Base-by-base conservation (phyloP, 2,797 vertebrate species). In the Coregonus suidteri region DNA sequence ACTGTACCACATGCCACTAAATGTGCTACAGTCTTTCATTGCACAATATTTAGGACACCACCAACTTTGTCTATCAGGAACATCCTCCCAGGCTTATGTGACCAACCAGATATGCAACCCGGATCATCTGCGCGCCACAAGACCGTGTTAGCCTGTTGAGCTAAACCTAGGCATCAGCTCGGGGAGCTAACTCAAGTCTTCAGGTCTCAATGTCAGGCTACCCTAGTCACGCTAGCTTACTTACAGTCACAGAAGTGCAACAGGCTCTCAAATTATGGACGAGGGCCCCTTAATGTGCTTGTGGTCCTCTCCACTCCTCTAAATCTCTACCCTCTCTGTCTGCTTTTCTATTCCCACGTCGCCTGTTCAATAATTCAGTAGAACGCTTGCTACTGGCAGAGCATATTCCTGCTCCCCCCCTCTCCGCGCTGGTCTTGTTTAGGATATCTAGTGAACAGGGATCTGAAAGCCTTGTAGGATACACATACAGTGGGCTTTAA, bases 341-440 rank as follows among this genome's bases (percentile, higher is more conserved):
- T 65, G 25, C 5, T n/a, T 53, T 81, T 85, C 71, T 64, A 80
- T 81, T 74, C 54, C 67, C 80, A 82, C 76, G 72, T 52, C 2
- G 34, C 16, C 71, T 87, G 68, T 82, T 89, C 35, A 89, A 91
- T 91, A 85, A 90, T 90, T 86, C 71, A 91, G 70, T 73, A 14
- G 53, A 82, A 73, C 18, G 52, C 64, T 62, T 73, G 51, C 65
- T 76, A 67, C 37, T 52, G 65, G 47, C 77, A 37, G 69, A 79
- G 72, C 62, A 81, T 75, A 78, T 76, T 77, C 73, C 72, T 73
- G 11, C 30, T 7, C 47, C 11, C 41, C 5, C 25, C n/a, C 4
- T 11, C 25, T 13, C 11, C 30, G 1, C 34, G 65, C 51, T 71
- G 70, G 79, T 66, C 68, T 16, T 74, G 79, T 76, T 54, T 34